phyloP scores from a whole-genome alignment of 2,888 invertebrate species.

The Pollenia angustigena region DNA sequence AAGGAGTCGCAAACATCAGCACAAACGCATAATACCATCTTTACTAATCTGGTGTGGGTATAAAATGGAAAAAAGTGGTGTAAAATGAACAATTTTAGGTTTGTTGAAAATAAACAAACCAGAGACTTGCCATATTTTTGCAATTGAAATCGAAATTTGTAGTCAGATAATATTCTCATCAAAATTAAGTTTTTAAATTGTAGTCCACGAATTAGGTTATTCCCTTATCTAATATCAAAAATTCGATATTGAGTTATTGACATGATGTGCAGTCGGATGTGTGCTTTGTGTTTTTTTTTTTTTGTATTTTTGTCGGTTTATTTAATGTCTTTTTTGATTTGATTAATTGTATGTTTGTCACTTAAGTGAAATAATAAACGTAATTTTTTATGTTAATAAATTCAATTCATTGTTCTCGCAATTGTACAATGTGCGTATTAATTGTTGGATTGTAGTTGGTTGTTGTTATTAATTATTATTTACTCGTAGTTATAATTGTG shows the following conservation, averaged over 20 bases:
- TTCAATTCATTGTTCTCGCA: conserved; percentile 31
- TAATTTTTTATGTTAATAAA: conserved; percentile 55
- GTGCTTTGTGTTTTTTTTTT: not conserved
- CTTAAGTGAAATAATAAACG: conserved; percentile 54
- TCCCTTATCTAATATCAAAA: conserved; percentile 30
- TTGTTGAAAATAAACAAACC: no score
- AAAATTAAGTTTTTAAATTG: not conserved
- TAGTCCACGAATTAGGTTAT: conserved; percentile 9
- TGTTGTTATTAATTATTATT: conserved; percentile 36
- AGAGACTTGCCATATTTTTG: no score
- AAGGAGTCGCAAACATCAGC: no score
- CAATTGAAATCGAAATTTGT: no score
- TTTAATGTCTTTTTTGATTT: conserved; percentile 52
- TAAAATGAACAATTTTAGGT: no score
- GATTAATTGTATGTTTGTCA: conserved; percentile 68
- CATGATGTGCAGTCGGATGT: conserved; percentile 34
- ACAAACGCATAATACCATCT: no score
- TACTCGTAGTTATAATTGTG: conserved; percentile 11
- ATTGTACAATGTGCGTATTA: not conserved
- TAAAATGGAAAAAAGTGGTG: no score
- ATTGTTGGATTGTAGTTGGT: not conserved
- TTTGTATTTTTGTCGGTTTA: conserved; percentile 32
- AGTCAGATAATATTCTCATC: no score
- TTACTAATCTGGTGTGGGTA: no score
- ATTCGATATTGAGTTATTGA: conserved; percentile 31